Conservation (phyloP, 2,113 vertebrate genomes). For the Hippocampus guttulatus region DNA sequence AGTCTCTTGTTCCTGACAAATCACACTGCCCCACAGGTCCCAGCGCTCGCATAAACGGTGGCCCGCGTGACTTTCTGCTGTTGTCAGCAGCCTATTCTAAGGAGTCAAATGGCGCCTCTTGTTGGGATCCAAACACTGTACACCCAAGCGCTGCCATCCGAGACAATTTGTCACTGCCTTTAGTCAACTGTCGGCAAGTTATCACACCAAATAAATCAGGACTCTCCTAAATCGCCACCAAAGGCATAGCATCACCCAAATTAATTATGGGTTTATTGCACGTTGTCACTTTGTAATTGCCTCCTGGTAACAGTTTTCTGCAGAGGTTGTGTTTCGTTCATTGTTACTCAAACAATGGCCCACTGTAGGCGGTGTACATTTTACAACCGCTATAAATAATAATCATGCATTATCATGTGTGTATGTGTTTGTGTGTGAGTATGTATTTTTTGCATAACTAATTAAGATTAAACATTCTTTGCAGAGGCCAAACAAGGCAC, state of each 20-base stretch:
- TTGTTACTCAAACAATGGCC: neutral
- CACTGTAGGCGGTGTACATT: neutral
- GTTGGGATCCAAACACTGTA: conserved; percentile 39
- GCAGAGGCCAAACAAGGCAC: conserved; percentile 23
- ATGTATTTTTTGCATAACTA: conserved; percentile 17
- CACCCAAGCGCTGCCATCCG: conserved; percentile 28
- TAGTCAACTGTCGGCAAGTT: conserved; percentile 41
- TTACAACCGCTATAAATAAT: conserved; percentile 10
- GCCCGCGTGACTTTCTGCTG: conserved; percentile 49
- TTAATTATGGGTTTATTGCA: conserved; percentile 49
- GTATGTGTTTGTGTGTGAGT: no score
- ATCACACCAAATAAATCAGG: conserved; percentile 43
- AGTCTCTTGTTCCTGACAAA: conserved; percentile 65
- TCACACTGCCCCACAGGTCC: conserved; percentile 39
- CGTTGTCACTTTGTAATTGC: conserved; percentile 34
- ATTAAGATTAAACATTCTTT: conserved; percentile 37
- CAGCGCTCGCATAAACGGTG: conserved; percentile 39
- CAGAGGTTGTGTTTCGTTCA: conserved; percentile 11
- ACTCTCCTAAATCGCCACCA: conserved; percentile 34
- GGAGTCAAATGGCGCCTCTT: conserved; percentile 50
- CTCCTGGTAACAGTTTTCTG: conserved; percentile 5
- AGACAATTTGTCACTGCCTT: conserved; percentile 35
- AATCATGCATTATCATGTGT: conserved; percentile 7
- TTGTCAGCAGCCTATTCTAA: conserved; percentile 62
- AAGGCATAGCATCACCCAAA: conserved; percentile 39